Base-by-base conservation (phyloP, 2,888 invertebrate genomes). In the Pimpla rufipes region DNA sequence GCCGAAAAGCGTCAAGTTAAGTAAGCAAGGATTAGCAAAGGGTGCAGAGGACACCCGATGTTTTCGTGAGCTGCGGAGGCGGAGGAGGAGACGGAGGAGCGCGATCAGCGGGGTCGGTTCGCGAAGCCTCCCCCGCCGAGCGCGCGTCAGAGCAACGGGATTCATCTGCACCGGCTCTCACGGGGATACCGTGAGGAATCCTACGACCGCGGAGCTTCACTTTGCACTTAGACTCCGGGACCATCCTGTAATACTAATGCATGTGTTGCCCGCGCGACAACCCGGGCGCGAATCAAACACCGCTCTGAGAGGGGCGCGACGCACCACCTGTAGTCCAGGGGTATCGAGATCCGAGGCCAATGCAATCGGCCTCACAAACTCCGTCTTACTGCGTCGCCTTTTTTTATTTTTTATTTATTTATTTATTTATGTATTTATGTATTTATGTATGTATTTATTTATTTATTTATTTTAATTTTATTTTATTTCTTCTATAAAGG, bases 1-100 rank as follows among this genome's bases (percentile, higher is more conserved):
- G 90, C 92, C 88, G 91, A 89, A 90, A 92, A 92, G 91, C 91
- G 91, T 88, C 90, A 89, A 92, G 92, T 92, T 91, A 90, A 91
- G 90, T 91, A 91, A 92, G 90, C 90, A 90, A 90, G 90, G 92
- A 92, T 91, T 92, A 91, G 89, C 37, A 35, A 87, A 70, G 73
- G 62, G 62, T 47, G n/a, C n/a, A n/a, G 62, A 75, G 66, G 35
- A 29, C 29, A 42, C 55, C 68, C 62, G 62, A 74, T 80, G 83
- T 83, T 80, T 83, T 80, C 80, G 74, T 74, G 77, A 80, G 68
- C 83, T 68, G 68, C 37, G 52, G 45, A 52, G 59, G 50, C n/a
- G n/a, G n/a, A n/a, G n/a, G n/a, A n/a, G n/a, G n/a, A n/a, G n/a
- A n/a, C n/a, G 55, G 66, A 52, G 35, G 23, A 71, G 83, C 73